phyloP scores from a whole-genome alignment of 2,797 vertebrate species.

The Sebastes hopkinsi region DNA sequence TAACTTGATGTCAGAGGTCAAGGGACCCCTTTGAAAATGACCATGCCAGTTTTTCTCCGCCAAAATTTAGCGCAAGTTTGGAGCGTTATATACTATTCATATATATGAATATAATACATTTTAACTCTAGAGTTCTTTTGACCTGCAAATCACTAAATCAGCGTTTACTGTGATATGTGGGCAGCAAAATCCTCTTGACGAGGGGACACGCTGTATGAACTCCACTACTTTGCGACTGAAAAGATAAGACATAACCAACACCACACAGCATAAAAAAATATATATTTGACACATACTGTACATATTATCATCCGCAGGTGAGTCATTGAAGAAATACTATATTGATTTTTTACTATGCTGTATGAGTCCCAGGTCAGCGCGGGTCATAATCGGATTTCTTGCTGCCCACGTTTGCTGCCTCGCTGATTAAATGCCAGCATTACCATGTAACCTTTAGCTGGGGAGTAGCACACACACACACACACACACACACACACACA shows the following conservation, averaged over 20 bases:
- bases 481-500: not conserved
- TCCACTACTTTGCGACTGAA: not conserved
- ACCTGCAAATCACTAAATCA: not conserved
- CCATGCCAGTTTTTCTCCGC: too few species aligned
- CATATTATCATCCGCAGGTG: not conserved
- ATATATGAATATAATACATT: too few species aligned
- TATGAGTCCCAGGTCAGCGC: constrained; percentile 43
- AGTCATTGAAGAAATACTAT: not conserved
- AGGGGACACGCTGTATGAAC: too few species aligned
- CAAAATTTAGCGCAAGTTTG: too few species aligned
- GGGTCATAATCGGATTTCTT: constrained; percentile 62
- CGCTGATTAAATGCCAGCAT: constrained; percentile 83
- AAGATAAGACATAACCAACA: not conserved
- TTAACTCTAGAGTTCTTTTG: not conserved
- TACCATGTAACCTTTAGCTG: constrained; percentile 82
- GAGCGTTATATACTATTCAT: too few species aligned
- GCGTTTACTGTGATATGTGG: not conserved
- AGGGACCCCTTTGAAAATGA: too few species aligned
- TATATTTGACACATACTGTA: not conserved
- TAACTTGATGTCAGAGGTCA: too few species aligned
- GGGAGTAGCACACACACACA: constrained; percentile 6
- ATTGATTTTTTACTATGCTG: constrained; percentile 21
- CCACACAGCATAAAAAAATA: not conserved
- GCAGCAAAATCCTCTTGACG: not conserved
- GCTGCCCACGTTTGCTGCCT: constrained; percentile 69